Conservation (phyloP, 92 coral and sea anemone genomes). For the Bergia sp. region DNA sequence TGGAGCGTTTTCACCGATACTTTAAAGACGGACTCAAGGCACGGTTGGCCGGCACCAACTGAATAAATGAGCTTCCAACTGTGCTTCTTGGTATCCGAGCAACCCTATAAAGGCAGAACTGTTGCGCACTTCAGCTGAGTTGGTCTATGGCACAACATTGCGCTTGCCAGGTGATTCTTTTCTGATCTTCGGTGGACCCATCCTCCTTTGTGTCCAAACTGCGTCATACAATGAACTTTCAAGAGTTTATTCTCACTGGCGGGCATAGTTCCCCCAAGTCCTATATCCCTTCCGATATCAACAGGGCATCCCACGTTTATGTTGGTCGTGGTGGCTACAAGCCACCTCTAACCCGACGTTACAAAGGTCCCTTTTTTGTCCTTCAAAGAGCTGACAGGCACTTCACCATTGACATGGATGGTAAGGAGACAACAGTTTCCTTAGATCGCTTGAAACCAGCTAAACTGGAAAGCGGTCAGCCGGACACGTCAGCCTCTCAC, state of each 20-base stretch:
- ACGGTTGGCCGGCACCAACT: not conserved
- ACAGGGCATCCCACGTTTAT: not conserved
- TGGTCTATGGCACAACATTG: too few species aligned
- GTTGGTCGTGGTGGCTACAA: not conserved
- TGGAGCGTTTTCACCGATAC: too few species aligned
- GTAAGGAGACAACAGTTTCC: not conserved
- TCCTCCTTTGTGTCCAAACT: not conserved
- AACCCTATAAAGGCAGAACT: not conserved
- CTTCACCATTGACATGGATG: constrained; percentile 18
- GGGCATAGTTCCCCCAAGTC: not conserved
- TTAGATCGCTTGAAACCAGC: constrained; percentile 12
- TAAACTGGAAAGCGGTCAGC: not conserved
- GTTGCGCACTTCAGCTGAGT: too few species aligned
- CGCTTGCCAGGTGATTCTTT: too few species aligned
- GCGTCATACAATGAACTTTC: not conserved
- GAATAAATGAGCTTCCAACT: not conserved
- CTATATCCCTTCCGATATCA: not conserved
- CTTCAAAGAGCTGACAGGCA: constrained; percentile 1
- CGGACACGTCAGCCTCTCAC: not conserved
- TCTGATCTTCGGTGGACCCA: constrained; percentile 1
- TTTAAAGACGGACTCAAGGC: not conserved
- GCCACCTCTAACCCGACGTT: too few species aligned
- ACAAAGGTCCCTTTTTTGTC: not conserved
- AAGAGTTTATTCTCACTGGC: not conserved
- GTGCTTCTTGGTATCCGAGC: constrained; percentile 5